phyloP scores from a whole-genome alignment of 1,140 invertebrate genomes.

The Ruditapes philippinarum region DNA sequence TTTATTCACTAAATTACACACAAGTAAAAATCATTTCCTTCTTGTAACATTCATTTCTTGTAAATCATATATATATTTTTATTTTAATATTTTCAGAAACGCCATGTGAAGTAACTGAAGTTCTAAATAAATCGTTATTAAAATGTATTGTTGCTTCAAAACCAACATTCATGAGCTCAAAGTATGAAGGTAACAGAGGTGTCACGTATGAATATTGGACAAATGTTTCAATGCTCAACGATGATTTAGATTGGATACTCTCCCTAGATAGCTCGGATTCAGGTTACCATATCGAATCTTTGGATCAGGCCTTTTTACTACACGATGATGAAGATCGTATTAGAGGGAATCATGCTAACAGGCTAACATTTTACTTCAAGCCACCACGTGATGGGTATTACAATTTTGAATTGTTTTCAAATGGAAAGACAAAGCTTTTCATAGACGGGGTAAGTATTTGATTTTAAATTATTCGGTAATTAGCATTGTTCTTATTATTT shows the following conservation, averaged over 20 bases:
- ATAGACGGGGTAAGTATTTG: slow-evolving; percentile 44
- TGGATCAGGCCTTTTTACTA: slow-evolving; percentile 7
- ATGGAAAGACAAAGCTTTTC: slow-evolving; percentile 42
- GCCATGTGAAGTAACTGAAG: slow-evolving; percentile 45
- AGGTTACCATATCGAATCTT: background rate
- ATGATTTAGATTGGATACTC: slow-evolving; percentile 13
- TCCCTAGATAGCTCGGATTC: background rate
- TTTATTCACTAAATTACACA: slow-evolving; percentile 2
- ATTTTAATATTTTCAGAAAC: slow-evolving; percentile 66
- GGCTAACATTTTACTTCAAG: slow-evolving; percentile 41
- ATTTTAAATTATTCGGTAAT: too few relatives aligned
- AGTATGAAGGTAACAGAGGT: slow-evolving; percentile 48
- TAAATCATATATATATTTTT: background rate
- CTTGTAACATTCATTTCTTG: background rate
- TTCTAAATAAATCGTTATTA: background rate
- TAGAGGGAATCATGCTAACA: slow-evolving; percentile 25
- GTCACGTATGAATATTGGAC: slow-evolving; percentile 62
- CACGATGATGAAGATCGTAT: slow-evolving; percentile 34
- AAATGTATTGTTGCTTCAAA: slow-evolving; percentile 47
- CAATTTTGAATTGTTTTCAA: slow-evolving; percentile 4
- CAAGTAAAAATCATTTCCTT: background rate
- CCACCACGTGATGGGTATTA: slow-evolving; percentile 58
- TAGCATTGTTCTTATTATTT: too few relatives aligned
- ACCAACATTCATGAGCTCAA: background rate
- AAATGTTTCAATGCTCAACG: background rate